Evolutionary conservation across 2,797 vertebrate genomes (phyloP), one percentile per base, ranked within the genome.

Genomic region (Antrozous pallidus): DNA sequence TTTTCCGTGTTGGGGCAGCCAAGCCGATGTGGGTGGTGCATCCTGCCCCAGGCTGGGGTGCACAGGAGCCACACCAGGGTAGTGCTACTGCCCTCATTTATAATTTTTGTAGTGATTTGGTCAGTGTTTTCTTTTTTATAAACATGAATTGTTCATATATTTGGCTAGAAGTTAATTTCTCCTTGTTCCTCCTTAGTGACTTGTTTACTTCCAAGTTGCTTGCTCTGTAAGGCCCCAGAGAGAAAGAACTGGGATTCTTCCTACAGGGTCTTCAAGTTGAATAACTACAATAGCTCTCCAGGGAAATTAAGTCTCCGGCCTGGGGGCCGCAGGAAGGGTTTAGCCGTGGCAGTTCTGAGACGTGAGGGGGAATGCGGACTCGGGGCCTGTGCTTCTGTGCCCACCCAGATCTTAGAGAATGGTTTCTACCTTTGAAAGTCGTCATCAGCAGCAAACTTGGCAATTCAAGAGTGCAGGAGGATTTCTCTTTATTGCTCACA

Each of bases 221-320:
- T 77, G 75, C 70, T 96, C 67, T 80, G 74, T 65, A 88, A 95
- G 83, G 58, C 90, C 82, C 95, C 51, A 88, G 96, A 90, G 96
- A 95, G 73, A 93, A 78, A 73, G 74, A 91, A 91, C 90, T 61
- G 93, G 90, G 93, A 87, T 88, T 93, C 90, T 94, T 89, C 83
- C 77, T 94, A 70, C 58, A 93, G 79, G 87, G 97, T 91, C 95
- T 96, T 96, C 8, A 93, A 94, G 89, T 84, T 84, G 91, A 95
- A 84, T 88, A 89, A 61, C 78, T 87, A 90, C 20, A 89, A 70
- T 63, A 47, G 71, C 83, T 91, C 95, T 42, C 83, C 18, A 20
- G 89, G 96, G 96, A 97, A 91, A 93, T 90, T 58, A 95, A 93
- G 81, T 71, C 80, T 94, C 93, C 58, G 61, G 74, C 95, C 93